Conservation (phyloP, 2,797 vertebrate species). For the Heliangelus exortis region DNA sequence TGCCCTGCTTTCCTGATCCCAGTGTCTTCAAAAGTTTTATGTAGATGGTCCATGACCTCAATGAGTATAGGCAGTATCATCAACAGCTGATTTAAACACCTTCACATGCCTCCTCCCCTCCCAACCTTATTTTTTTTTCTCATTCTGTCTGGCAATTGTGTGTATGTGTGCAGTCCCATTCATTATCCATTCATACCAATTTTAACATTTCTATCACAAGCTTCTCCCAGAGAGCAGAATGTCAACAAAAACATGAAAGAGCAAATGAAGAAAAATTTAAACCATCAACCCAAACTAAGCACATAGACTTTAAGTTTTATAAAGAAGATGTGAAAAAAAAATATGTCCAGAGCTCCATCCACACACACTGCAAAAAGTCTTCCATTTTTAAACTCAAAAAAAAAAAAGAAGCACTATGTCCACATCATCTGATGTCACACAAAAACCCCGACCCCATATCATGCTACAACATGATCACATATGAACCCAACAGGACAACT, state of each 20-base stretch:
- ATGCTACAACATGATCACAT: not conserved
- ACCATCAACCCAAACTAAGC: not conserved
- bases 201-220: not conserved
- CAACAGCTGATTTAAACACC: not conserved
- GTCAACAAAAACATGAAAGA: not conserved
- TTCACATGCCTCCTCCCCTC: not conserved
- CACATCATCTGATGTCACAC: not conserved
- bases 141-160: not conserved
- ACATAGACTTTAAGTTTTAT: not conserved
- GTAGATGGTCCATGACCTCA: not conserved
- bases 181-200: not conserved
- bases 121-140: no score
- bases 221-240: not conserved
- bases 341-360: not conserved
- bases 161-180: not conserved
- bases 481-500: not conserved
- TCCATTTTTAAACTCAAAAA: not conserved
- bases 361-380: not conserved
- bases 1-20: not conserved
- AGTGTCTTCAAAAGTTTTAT: not conserved
- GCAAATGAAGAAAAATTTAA: not conserved
- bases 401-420: not conserved
- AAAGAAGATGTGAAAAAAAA: not conserved
- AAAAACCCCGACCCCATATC: rapidly evolving
- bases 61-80: not conserved